Evolutionary conservation across 2,888 invertebrate genomes (phyloP).

Genomic region (Dolomedes plantarius): DNA sequence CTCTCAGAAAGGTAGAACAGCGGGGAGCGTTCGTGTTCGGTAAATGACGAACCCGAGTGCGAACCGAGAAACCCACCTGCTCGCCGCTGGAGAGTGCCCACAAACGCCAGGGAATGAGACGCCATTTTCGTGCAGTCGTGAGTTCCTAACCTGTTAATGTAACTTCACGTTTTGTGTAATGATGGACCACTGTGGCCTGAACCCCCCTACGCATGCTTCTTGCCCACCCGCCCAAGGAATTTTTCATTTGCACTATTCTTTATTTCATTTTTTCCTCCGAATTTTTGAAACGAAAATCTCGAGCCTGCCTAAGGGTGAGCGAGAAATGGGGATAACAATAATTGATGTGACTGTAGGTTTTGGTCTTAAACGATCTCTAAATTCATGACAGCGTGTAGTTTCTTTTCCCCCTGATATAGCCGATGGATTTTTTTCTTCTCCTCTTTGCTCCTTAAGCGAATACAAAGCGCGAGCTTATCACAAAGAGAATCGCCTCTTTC

Average conservation of each 20-base stretch:
- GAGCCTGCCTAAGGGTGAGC: not conserved
- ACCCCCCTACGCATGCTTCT: conserved; percentile 15
- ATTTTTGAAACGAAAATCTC: conserved; percentile 31
- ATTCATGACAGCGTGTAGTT: conserved; percentile 48
- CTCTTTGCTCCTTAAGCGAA: conserved; percentile 22
- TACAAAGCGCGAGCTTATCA: conserved; percentile 43
- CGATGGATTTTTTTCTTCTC: not conserved
- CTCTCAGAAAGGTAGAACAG: conserved; percentile 31
- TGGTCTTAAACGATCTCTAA: conserved; percentile 59
- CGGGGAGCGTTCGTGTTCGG: conserved; percentile 48
- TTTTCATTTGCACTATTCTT: conserved; percentile 45
- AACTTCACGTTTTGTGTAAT: conserved; percentile 63
- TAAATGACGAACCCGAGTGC: conserved; percentile 50
- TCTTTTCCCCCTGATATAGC: conserved; percentile 18
- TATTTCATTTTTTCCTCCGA: conserved; percentile 25
- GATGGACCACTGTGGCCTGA: conserved; percentile 37
- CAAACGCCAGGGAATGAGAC: conserved; percentile 31
- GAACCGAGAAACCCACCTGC: conserved; percentile 50
- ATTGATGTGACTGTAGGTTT: conserved; percentile 54
- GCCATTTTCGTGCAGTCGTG: conserved; percentile 59
- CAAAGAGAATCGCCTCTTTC: conserved; percentile 32
- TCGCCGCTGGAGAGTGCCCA: conserved; percentile 32
- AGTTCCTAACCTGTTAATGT: conserved; percentile 62
- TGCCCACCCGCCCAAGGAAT: conserved; percentile 4
- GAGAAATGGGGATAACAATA: conserved; percentile 34